Base-by-base conservation (phyloP, 1,140 invertebrate species). In the Sycophila sp. region DNA sequence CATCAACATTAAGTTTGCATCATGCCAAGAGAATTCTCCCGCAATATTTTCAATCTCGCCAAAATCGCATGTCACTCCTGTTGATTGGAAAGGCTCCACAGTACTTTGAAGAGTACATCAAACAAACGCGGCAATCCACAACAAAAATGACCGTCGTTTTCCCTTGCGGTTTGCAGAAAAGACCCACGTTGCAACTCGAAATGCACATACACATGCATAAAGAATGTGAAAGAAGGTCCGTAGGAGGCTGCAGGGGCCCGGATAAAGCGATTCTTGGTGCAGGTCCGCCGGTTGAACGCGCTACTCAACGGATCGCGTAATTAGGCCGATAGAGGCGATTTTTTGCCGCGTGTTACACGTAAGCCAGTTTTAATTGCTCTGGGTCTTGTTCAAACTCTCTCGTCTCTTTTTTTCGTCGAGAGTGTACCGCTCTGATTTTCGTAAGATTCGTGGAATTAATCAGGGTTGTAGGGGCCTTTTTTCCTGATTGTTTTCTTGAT, bases 301-400 rank as follows among this genome's bases (percentile, higher is more conserved):
- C 7, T 30, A 24, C 32, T 19, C 34, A 3, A 55, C 38, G 19
- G 55, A 30, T 5, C 22, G 6, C 24, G 59, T 69, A 69, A 69
- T 69, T 69, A 69, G 58, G 59, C 34, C 62, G 68, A 69, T 69
- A 63, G 56, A 63, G 38, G 47, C 34, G 49, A 62, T 63, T 45
- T 51, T 69, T 69, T 55, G 24, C 38, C 1, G 19, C 26, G 11
- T 47, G n/a, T n/a, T n/a, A 34, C 32, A 55, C 36, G 22, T 13
- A 59, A 55, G 45, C 47, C 58, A 62, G 49, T 69, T 69, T 69
- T 63, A 69, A 69, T 69, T 69, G 59, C 68, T 30, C n/a, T 1
- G 2, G 34, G 17, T 47, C 66, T 69, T 60, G 66, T 49, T 49
- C 28, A 30, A n/a, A 22, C 7, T 17, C 42, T 47, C 49, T 22